phyloP scores from a whole-genome alignment of 2,888 invertebrate genomes.

The Amphimallon solstitiale region DNA sequence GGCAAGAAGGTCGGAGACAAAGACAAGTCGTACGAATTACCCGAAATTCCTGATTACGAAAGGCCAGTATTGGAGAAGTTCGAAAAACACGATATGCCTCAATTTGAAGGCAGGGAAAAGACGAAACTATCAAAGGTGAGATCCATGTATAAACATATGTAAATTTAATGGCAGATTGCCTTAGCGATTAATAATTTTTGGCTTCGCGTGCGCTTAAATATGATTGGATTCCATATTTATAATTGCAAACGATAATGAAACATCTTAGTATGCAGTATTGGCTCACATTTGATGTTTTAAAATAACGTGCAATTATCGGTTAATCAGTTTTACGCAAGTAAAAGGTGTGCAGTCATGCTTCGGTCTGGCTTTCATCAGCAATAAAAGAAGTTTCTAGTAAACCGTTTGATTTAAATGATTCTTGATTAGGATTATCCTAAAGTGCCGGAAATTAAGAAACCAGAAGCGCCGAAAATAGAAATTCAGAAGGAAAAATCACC shows the following conservation, averaged over 20 bases:
- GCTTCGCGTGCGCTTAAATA: constrained; percentile 25
- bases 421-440: constrained; percentile 58
- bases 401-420: constrained; percentile 20
- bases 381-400: constrained; percentile 22
- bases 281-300: constrained; percentile 33
- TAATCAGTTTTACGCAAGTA: constrained; percentile 7
- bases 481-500: constrained; percentile 84
- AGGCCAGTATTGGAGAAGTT: constrained; percentile 78
- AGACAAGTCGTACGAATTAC: constrained; percentile 67
- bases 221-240: constrained; percentile 34
- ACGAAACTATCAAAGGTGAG: constrained; percentile 61
- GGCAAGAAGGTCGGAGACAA: constrained; percentile 67
- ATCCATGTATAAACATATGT: no score
- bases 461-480: constrained; percentile 85
- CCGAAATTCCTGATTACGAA: constrained; percentile 76
- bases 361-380: constrained; percentile 47
- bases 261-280: constrained; percentile 38
- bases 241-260: constrained; percentile 36
- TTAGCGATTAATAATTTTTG: constrained; percentile 31
- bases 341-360: constrained; percentile 36
- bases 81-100: constrained; percentile 64
- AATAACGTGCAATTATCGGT: constrained; percentile 17
- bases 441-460: constrained; percentile 66
- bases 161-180: constrained; percentile 41
- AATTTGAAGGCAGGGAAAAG: constrained; percentile 65